Conservation (phyloP, 2,797 vertebrate species). For the Peromyscus aztecus region DNA sequence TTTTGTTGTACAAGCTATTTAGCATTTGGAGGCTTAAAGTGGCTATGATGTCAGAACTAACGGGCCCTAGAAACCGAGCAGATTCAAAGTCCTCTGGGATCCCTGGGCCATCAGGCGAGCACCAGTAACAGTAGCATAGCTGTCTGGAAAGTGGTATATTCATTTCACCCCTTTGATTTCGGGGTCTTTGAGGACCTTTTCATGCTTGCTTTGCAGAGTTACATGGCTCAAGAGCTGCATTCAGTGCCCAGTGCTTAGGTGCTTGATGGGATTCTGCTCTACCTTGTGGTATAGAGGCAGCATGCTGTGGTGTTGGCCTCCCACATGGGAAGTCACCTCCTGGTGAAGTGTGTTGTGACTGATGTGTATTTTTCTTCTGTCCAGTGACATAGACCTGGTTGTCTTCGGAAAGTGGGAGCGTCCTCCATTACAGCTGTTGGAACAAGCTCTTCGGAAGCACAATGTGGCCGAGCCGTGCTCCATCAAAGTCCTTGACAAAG, state of each 20-base stretch:
- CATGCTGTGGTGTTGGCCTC: accelerated
- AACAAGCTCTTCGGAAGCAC: conserved; percentile 97
- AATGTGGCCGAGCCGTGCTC: conserved; percentile 96
- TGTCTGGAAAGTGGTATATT: not conserved
- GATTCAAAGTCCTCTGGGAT: not conserved
- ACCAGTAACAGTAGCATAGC: accelerated
- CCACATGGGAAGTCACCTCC: accelerated
- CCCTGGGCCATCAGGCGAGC: not conserved
- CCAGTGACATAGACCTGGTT: conserved; percentile 98
- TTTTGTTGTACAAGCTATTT: not conserved
- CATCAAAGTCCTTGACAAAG: conserved; percentile 99
- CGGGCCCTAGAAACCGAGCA: not conserved
- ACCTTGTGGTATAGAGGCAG: not conserved
- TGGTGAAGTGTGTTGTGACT: not conserved
- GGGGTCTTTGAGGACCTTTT: not conserved
- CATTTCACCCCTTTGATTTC: not conserved
- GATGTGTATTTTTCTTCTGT: conserved; percentile 18
- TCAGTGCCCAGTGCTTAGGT: not conserved
- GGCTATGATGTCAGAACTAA: not conserved
- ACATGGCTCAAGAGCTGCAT: not conserved
- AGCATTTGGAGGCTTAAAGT: not conserved
- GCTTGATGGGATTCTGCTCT: accelerated
- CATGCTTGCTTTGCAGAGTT: not conserved
- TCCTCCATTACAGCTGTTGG: conserved; percentile 95
- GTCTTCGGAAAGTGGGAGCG: conserved; percentile 99